These are phyloP conservation scores for Malurus cyaneus DNA, from an alignment of 2,113 vertebrate species.

Conservation along the genomic window DNA sequence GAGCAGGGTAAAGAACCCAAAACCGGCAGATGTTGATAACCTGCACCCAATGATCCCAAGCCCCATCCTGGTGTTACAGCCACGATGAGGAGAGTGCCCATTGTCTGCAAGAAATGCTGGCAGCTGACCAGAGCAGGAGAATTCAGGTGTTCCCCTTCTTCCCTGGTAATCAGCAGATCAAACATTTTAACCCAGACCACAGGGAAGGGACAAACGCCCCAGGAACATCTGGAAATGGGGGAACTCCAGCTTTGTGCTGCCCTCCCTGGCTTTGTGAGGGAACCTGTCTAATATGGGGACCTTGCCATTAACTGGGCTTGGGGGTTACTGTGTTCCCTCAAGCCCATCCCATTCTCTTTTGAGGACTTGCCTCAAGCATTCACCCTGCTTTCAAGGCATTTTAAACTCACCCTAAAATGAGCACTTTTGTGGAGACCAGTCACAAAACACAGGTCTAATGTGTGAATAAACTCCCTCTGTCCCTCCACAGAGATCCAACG, in stretches of 20 bases:
- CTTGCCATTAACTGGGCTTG: neutral
- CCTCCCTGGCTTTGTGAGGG: neutral
- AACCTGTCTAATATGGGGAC: neutral
- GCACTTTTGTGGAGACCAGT: neutral
- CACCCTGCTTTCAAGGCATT: neutral
- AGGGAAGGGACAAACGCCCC: neutral
- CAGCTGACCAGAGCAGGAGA: neutral
- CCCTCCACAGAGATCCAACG: neutral
- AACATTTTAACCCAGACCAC: neutral
- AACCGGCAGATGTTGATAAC: neutral
- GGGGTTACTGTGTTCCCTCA: neutral
- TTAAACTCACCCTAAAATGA: neutral
- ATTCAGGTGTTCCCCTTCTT: neutral
- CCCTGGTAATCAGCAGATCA: neutral
- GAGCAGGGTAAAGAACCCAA: fast-evolving
- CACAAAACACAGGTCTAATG: neutral
- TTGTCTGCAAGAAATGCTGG: neutral
- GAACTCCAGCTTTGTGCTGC: neutral
- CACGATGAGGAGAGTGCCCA: fast-evolving
- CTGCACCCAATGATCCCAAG: neutral
- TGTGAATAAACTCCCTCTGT: neutral
- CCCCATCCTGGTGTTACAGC: fast-evolving
- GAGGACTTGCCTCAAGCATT: neutral
- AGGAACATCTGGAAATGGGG: neutral
- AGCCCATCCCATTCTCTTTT: neutral